These are phyloP conservation scores for Drosophila monieri DNA, from an alignment of 2,888 invertebrate species.

Conservation along the genomic window DNA sequence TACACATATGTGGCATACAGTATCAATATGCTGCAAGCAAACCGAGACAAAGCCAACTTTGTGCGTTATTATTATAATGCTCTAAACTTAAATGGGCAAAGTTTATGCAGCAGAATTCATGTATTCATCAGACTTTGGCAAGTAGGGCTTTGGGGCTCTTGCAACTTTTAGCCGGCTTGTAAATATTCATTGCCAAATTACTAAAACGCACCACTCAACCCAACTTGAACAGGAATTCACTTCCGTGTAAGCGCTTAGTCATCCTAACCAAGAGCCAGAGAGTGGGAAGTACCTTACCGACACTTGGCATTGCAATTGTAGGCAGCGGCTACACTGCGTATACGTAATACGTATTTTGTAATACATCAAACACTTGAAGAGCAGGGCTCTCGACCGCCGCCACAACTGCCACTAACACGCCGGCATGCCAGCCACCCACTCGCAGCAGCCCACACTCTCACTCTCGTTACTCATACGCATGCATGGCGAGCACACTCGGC, in stretches of 20 bases:
- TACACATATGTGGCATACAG: constrained; percentile 31
- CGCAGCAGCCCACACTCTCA: constrained; percentile 21
- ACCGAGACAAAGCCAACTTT: constrained; percentile 61
- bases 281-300: constrained; percentile 15
- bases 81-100: background rate
- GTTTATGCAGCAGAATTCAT: constrained; percentile 4
- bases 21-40: constrained; percentile 58
- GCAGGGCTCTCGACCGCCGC: constrained; percentile 59
- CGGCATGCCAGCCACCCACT: constrained; percentile 26
- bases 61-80: constrained; percentile 63
- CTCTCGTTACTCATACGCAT: constrained; percentile 73
- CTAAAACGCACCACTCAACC: too few relatives aligned
- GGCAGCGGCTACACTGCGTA: constrained; percentile 58
- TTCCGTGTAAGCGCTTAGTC: background rate
- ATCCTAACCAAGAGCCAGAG: constrained; percentile 11
- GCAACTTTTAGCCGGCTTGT: too few relatives aligned
- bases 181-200: too few relatives aligned
- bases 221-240: background rate
- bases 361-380: constrained; percentile 76
- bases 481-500: constrained; percentile 74
- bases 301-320: constrained; percentile 75
- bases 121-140: background rate
- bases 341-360: constrained; percentile 61
- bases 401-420: constrained; percentile 20
- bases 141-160: too few relatives aligned